These are phyloP conservation scores for Syngnathus floridae DNA, from an alignment of 2,113 vertebrate species.

Conservation along the genomic window DNA sequence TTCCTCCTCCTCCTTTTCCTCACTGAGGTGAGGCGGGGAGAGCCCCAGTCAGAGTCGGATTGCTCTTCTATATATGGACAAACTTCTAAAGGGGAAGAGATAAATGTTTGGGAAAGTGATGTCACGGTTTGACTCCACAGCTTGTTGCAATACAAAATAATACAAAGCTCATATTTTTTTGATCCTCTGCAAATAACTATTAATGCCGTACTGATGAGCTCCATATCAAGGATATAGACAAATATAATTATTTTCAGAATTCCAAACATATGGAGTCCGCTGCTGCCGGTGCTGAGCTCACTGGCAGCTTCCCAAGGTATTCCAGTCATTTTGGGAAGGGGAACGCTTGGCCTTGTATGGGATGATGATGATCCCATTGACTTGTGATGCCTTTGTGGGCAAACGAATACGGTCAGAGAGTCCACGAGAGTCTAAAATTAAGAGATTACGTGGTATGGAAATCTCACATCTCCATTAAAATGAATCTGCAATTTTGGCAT, in stretches of 20 bases:
- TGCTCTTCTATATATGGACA: slow-evolving; percentile 69
- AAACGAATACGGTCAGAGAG: slow-evolving; percentile 22
- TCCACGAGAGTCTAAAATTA: not conserved
- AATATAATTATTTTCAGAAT: not conserved
- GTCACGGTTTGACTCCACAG: slow-evolving; percentile 49
- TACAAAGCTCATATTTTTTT: too few species aligned
- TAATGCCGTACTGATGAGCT: too few species aligned
- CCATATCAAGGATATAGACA: too few species aligned
- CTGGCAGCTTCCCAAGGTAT: slow-evolving; percentile 57
- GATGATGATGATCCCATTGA: slow-evolving; percentile 39
- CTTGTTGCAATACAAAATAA: not conserved
- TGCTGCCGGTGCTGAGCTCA: slow-evolving; percentile 23
- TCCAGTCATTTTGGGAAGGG: slow-evolving; percentile 52
- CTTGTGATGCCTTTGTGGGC: slow-evolving; percentile 39
- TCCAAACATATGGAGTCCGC: not conserved
- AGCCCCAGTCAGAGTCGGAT: slow-evolving; percentile 43
- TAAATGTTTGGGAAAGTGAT: slow-evolving; percentile 70
- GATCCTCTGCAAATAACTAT: too few species aligned
- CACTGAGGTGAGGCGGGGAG: slow-evolving; percentile 8
- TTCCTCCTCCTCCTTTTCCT: slow-evolving; percentile 7
- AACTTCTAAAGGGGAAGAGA: slow-evolving; percentile 53
- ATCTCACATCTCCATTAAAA: not conserved
- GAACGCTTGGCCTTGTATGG: slow-evolving; percentile 58
- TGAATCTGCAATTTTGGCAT: not conserved
- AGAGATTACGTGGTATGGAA: not conserved